Conservation (phyloP, 2,888 invertebrate genomes). For the Cheilosia soror region DNA sequence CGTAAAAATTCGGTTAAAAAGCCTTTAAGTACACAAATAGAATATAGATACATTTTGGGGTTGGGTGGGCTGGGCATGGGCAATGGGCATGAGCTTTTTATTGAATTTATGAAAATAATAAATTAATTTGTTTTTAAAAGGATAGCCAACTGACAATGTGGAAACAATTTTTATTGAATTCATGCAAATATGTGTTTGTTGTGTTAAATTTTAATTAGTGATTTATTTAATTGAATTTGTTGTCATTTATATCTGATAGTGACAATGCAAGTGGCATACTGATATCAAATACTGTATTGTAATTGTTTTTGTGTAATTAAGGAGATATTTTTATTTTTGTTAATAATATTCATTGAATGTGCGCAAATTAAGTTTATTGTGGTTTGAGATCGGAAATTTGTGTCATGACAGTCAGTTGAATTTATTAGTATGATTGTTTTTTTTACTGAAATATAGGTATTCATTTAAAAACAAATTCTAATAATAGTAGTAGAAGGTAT, state of each 20-base stretch:
- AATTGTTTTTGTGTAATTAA: conserved; percentile 38
- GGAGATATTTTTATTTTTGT: conserved; percentile 22
- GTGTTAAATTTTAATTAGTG: conserved; percentile 37
- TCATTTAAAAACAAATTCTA: too few relatives aligned
- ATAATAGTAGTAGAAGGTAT: too few relatives aligned
- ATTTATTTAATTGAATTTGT: conserved; percentile 48
- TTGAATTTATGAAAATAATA: not conserved
- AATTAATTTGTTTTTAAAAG: conserved; percentile 13
- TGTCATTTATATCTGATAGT: conserved; percentile 45
- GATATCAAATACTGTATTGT: conserved; percentile 29
- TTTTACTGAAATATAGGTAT: not conserved
- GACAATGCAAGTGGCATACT: not conserved
- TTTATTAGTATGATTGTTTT: not conserved
- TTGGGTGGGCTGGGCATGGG: too few relatives aligned
- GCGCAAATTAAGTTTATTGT: conserved; percentile 13
- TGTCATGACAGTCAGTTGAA: not conserved
- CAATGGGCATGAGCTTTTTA: not conserved
- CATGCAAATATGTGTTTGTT: not conserved
- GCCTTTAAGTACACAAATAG: not conserved
- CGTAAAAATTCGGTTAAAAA: not conserved
- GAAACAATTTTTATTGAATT: conserved; percentile 7
- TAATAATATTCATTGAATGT: conserved; percentile 12
- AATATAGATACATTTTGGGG: too few relatives aligned
- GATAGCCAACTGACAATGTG: not conserved
- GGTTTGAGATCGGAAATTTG: conserved; percentile 21